Percentiles rank a stretch among this genome's conserved stretches.
Conservation (phyloP, 2,113 vertebrate genomes). For the Riparia riparia region DNA sequence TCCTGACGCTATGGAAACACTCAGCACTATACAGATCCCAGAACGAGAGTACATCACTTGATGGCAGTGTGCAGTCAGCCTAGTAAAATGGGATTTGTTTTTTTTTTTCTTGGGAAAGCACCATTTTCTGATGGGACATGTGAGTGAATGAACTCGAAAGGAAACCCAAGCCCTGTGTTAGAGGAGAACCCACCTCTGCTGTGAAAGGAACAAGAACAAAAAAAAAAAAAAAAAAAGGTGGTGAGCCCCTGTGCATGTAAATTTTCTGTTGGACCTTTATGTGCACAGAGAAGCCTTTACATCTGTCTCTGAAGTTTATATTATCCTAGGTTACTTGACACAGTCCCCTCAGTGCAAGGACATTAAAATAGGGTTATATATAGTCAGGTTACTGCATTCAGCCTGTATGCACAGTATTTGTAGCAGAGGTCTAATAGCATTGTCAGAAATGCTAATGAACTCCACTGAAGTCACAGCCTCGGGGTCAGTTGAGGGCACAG, state of each 20-base stretch:
- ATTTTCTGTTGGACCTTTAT: background rate
- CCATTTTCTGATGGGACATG: slow-evolving; percentile 39
- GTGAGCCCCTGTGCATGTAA: background rate
- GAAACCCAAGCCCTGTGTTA: slow-evolving; percentile 1
- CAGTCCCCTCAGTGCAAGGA: background rate
- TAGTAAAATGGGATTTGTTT: background rate
- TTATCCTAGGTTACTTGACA: background rate
- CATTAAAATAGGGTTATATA: background rate
- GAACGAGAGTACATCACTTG: slow-evolving; percentile 42
- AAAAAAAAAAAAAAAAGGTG: background rate
- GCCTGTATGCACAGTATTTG: background rate
- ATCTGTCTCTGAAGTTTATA: background rate
- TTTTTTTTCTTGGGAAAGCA: slow-evolving; percentile 56
- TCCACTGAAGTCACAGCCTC: background rate
- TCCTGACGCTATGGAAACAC: slow-evolving; percentile 60
- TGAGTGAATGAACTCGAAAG: background rate
- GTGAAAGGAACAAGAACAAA: slow-evolving; percentile 6
- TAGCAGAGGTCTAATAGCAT: background rate
- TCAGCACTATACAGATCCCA: slow-evolving; percentile 55
- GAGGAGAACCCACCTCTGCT: background rate
- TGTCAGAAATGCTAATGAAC: background rate
- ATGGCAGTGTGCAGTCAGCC: slow-evolving; percentile 49
- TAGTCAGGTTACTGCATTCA: background rate
- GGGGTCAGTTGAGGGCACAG: background rate
- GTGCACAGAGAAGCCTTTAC: background rate